Percentiles rank a stretch among this genome's conserved stretches.
Evolutionary conservation across 2,797 vertebrate species (phyloP).

Genomic region (Decapterus maruadsi): DNA sequence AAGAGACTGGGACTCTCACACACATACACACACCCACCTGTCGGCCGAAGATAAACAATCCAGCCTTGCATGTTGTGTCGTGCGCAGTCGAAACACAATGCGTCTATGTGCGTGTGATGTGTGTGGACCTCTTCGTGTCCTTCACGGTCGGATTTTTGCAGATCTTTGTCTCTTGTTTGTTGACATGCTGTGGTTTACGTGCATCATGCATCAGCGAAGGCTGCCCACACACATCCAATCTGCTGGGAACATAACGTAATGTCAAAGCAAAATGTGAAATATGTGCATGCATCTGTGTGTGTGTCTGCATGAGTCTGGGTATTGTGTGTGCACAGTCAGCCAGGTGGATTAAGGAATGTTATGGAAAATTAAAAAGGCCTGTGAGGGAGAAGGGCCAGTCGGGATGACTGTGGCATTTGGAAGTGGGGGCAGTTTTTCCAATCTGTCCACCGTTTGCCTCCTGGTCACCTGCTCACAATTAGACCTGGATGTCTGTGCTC

Average conservation of each 20-base stretch:
- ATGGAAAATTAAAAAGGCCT: constrained; percentile 75
- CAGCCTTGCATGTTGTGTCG: constrained; percentile 27
- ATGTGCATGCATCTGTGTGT: constrained; percentile 28
- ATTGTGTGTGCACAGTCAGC: constrained; percentile 42
- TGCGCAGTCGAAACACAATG: constrained; percentile 35
- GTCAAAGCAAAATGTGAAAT: constrained; percentile 17
- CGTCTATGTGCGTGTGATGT: constrained; percentile 21
- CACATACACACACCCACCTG: constrained; percentile 53
- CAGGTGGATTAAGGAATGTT: constrained; percentile 75
- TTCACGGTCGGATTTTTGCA: constrained; percentile 40
- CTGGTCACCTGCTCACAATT: constrained; percentile 78
- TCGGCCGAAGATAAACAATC: constrained; percentile 67
- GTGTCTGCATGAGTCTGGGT: constrained; percentile 49
- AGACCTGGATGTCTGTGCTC: constrained; percentile 63
- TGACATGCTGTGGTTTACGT: constrained; percentile 30
- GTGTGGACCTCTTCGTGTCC: constrained; percentile 5
- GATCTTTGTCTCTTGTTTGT: constrained; percentile 46
- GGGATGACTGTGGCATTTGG: constrained; percentile 66
- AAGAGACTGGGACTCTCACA: constrained; percentile 52
- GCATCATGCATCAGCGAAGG: constrained; percentile 41
- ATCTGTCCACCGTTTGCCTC: constrained; percentile 38
- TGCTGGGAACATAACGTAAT: constrained; percentile 19
- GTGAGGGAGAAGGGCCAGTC: constrained; percentile 55
- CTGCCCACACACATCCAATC: constrained; percentile 48
- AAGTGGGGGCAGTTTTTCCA: constrained; percentile 65